These are phyloP conservation scores for Stegana nigrithorax DNA, from an alignment of 2,888 invertebrate species.

Conservation along the genomic window DNA sequence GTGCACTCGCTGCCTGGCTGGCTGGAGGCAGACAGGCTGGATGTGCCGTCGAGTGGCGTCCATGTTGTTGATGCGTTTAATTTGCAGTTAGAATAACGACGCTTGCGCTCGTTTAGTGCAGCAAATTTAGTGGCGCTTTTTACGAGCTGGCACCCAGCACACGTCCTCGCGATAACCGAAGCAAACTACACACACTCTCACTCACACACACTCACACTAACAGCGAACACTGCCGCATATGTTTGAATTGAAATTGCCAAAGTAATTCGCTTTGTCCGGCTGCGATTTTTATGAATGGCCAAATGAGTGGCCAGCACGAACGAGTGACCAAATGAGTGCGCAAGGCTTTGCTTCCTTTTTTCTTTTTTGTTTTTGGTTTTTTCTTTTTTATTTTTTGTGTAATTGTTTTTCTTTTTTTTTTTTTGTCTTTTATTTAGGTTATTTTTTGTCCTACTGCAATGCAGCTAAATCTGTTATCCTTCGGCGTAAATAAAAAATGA, in stretches of 20 bases:
- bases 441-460: too few relatives aligned
- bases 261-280: constrained; percentile 12
- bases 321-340: neutral
- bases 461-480: neutral
- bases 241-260: neutral
- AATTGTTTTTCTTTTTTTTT: neutral
- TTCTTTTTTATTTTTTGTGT: neutral
- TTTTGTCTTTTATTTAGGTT: neutral
- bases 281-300: neutral
- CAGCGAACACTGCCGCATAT: too few relatives aligned
- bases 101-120: too few relatives aligned
- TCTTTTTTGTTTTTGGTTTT: too few relatives aligned
- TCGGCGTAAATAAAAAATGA: neutral
- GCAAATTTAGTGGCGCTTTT: too few relatives aligned
- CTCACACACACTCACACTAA: too few relatives aligned
- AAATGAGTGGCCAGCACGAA: neutral
- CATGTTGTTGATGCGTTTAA: constrained; percentile 18
- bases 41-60: too few relatives aligned
- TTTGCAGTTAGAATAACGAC: constrained; percentile 15
- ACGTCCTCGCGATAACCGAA: too few relatives aligned
- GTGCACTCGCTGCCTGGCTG: neutral
- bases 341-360: neutral
- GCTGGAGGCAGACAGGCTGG: neutral
- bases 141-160: too few relatives aligned
- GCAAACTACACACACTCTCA: too few relatives aligned